These are phyloP conservation scores for Rhagoletis zephyria DNA, from an alignment of 1,140 invertebrate species.

Conservation along the genomic window DNA sequence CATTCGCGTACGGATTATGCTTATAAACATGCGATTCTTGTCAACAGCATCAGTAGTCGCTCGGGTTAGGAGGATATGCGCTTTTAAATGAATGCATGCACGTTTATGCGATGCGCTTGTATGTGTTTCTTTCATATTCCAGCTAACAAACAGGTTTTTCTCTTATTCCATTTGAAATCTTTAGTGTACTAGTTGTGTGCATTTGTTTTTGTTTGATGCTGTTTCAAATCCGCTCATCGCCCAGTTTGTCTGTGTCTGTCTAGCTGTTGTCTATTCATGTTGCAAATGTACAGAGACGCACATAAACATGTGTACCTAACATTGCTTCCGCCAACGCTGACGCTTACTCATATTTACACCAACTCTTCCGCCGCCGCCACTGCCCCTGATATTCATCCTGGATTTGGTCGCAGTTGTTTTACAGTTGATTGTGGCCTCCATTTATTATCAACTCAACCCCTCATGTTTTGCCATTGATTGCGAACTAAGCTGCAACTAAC, in stretches of 20 bases:
- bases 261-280: conserved; percentile 9
- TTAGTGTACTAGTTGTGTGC: neutral
- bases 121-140: neutral
- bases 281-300: neutral
- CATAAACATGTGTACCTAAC: neutral
- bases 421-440: neutral
- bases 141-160: neutral
- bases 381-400: neutral
- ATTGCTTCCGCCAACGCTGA: neutral
- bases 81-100: neutral
- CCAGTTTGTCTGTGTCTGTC: neutral
- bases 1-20: conserved; percentile 52
- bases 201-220: neutral
- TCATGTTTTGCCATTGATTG: conserved; percentile 28
- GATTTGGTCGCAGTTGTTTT: conserved; percentile 18
- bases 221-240: conserved; percentile 16
- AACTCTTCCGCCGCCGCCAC: neutral
- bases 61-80: neutral
- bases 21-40: conserved; percentile 52
- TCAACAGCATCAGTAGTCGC: neutral
- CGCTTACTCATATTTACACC: neutral
- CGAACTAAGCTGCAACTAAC: neutral
- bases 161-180: neutral
- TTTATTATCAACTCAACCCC: conserved; percentile 35
- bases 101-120: neutral